Evolutionary conservation across 2,113 vertebrate genomes (phyloP), one percentile per base, ranked within the genome.

Genomic region (Oostethus manadensis): DNA sequence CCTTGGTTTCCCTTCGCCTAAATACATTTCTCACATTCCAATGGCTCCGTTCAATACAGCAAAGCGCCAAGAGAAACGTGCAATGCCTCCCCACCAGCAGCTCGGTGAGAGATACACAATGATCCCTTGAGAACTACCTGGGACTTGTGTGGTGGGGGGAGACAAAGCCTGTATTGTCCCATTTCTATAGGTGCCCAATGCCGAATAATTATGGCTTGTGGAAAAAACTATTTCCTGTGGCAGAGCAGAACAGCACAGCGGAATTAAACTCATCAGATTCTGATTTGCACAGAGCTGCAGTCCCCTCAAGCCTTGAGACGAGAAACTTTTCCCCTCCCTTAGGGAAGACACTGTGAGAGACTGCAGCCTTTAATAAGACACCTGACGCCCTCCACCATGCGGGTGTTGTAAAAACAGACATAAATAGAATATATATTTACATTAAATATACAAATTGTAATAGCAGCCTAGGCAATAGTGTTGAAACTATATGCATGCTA

Each of bases 401-500:
- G 47, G 51, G 76, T 70, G 71, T 67, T 67, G 68, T 67, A 70
- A 54, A 68, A 81, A 62, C 18, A 59, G 53, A 74, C 76, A 89
- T 89, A 90, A 89, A 90, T 89, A 89, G 79, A 85, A 84, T 85
- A 88, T 87, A 86, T 89, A 89, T 90, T 84, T 91, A 90, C 87
- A 90, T 81, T 89, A 88, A 87, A 90, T 90, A 91, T 86, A 90
- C 86, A 89, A 75, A 82, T 61, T 76, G 87, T 89, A 90, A 91
- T 90, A 91, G 90, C 90, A 91, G 90, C 90, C 86, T 90, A 90
- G 79, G 84, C 82, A 88, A 85, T 86, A 90, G 89, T 90, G 86
- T 89, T 87, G 85, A 88, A 86, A 88, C 87, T 88, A 88, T 85
- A 85, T 68, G 86, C 84, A 83, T 88, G 86, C 86, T 86, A 78